phyloP scores from a whole-genome alignment of 2,113 vertebrate species.

The Tretioscincus oriximinensis region DNA sequence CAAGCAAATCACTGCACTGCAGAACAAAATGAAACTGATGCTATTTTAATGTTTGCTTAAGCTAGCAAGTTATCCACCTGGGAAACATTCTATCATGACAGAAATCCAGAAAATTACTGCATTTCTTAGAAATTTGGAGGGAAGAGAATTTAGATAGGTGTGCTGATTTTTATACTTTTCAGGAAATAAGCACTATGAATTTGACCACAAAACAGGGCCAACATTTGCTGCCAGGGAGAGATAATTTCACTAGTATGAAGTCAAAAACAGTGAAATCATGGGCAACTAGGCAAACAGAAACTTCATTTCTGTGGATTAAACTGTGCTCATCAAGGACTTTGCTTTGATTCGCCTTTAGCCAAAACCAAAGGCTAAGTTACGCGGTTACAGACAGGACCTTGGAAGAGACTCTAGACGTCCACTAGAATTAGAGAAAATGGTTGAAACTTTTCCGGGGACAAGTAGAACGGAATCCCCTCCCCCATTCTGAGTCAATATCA shows the following conservation, averaged over 20 bases:
- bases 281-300: slow-evolving; percentile 3
- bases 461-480: neutral
- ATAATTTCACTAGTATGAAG: slow-evolving; percentile 16
- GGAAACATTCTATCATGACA: slow-evolving; percentile 21
- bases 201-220: slow-evolving; percentile 23
- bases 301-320: neutral
- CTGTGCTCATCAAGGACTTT: slow-evolving; percentile 6
- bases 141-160: neutral
- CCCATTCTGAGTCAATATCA: slow-evolving; percentile 8
- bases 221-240: slow-evolving; percentile 1
- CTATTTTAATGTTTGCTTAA: neutral
- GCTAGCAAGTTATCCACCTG: neutral
- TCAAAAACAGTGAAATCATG: neutral
- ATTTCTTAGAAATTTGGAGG: slow-evolving; percentile 19
- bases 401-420: slow-evolving; percentile 3
- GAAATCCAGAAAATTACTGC: slow-evolving; percentile 22
- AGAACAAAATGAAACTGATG: neutral
- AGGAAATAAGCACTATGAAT: slow-evolving; percentile 27
- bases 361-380: slow-evolving; percentile 10
- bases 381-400: neutral
- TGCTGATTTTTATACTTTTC: slow-evolving; percentile 12
- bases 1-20: neutral
- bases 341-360: neutral
- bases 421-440: slow-evolving; percentile 19
- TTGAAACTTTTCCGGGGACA: neutral